Evolutionary conservation across 2,113 vertebrate species (phyloP), one percentile per base, ranked within the genome.

Genomic region (Eurystomus gularis): DNA sequence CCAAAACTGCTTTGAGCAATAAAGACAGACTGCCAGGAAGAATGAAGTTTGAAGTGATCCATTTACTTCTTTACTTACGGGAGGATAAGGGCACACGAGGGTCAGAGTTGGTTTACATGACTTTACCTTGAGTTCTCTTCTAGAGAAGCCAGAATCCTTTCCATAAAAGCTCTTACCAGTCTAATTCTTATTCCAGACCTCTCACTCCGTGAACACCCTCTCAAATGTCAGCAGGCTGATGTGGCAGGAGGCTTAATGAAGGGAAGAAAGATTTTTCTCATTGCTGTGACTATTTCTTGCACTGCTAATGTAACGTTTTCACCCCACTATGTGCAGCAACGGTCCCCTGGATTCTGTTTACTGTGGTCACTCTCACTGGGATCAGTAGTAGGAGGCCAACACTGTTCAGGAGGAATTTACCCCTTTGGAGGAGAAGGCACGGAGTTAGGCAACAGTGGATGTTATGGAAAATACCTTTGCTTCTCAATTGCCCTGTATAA

Each of bases 61-160:
- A 3, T 92, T 96, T 88, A 81, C 37, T 76, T 24, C 76, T 69
- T 88, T 80, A 65, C 71, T 94, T 93, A 70, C 72, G 81, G 52
- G 60, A 94, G 60, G 14, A 68, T 66, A 49, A 92, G 69, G 72
- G 60, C 51, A 84, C 40, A 29, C 0, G 2, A 78, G 42, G 72
- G 72, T 92, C 91, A 95, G 60, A 65, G 37, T 72, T 86, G 51
- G 48, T 89, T 95, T 94, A 42, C 60, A 51, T 44, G 46, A 81
- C 46, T 95, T 93, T 90, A 66, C 91, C 85, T 88, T 88, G 31
- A 24, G 11, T 94, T 92, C 92, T 90, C 61, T 93, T 93, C 77
- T 89, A 55, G 35, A 94, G 60, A 70, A 82, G 33, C 35, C 77
- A 94, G 60, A 94, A 84, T 48, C 72, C 21, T 54, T 92, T 82